Evolutionary conservation across 2,113 vertebrate genomes (phyloP).

Genomic region (Ctenodactylus gundi): DNA sequence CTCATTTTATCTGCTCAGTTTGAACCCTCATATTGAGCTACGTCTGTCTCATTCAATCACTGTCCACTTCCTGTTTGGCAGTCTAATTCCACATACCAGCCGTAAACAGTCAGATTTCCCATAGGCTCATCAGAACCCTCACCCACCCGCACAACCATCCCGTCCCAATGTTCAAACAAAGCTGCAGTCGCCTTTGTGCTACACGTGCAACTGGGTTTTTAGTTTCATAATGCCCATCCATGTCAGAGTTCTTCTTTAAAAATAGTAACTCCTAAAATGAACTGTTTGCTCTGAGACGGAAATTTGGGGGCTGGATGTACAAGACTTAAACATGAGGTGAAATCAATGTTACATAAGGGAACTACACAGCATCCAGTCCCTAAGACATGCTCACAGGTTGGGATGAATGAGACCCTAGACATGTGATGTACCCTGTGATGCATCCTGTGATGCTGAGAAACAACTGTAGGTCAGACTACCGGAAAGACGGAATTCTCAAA

Average conservation of each 20-base stretch:
- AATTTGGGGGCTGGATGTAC: not conserved
- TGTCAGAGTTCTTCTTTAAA: not conserved
- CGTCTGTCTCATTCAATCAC: slow-evolving; percentile 24
- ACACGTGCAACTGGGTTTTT: not conserved
- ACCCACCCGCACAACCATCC: not conserved
- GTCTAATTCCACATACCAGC: slow-evolving; percentile 7
- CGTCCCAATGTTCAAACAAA: not conserved
- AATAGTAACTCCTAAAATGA: not conserved
- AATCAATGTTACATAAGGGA: not conserved
- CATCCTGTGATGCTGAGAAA: not conserved
- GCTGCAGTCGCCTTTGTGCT: not conserved
- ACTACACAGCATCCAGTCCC: not conserved
- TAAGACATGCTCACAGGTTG: not conserved
- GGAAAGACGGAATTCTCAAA: not conserved
- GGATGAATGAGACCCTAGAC: not conserved
- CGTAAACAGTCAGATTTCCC: slow-evolving; percentile 25
- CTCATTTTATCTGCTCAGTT: not conserved
- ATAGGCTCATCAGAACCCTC: not conserved
- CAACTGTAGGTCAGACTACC: not conserved
- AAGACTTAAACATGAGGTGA: not conserved
- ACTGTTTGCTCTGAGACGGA: slow-evolving; percentile 29
- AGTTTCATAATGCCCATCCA: not conserved
- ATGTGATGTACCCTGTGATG: not conserved
- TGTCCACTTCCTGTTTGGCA: slow-evolving; percentile 2
- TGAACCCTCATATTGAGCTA: slow-evolving; percentile 44